A percentile compares a stretch with the other conserved stretches of the same genome.
Evolutionary conservation across 2,113 vertebrate genomes (phyloP).

Genomic region (Tauraco erythrolophus): DNA sequence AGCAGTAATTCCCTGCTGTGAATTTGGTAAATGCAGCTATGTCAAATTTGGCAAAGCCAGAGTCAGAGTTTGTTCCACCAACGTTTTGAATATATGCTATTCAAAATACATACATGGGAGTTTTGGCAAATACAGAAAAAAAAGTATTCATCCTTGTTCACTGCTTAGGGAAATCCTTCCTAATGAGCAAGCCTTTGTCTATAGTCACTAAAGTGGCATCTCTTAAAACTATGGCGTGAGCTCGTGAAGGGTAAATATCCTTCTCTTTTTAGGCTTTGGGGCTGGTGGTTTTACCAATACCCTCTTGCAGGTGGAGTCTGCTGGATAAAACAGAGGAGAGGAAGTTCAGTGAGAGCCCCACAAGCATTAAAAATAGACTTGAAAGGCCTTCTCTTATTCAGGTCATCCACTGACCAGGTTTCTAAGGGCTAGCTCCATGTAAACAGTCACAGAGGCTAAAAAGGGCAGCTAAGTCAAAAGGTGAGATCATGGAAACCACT

Average conservation of each 20-base stretch:
- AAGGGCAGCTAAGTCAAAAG: conserved; percentile 20
- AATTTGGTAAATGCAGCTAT: background rate
- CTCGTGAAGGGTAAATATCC: background rate
- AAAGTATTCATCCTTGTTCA: background rate
- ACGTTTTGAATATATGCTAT: background rate
- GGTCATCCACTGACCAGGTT: background rate
- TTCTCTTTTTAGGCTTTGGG: background rate
- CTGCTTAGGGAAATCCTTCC: background rate
- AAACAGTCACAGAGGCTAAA: conserved; percentile 9
- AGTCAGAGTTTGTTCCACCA: background rate
- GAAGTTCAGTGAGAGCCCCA: background rate
- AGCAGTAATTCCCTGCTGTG: background rate
- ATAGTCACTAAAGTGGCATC: background rate
- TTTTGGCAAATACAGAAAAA: background rate
- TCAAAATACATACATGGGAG: background rate
- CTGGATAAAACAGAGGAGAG: background rate
- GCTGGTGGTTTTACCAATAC: background rate
- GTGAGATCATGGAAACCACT: conserved; percentile 64
- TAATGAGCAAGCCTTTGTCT: background rate
- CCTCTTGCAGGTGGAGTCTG: background rate
- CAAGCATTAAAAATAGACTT: background rate
- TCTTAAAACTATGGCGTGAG: background rate
- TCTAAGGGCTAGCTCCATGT: background rate
- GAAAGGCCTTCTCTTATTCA: background rate
- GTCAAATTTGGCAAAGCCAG: background rate